These are phyloP conservation scores for Phyto melanocephala DNA, from an alignment of 2,888 invertebrate species.

Conservation along the genomic window DNA sequence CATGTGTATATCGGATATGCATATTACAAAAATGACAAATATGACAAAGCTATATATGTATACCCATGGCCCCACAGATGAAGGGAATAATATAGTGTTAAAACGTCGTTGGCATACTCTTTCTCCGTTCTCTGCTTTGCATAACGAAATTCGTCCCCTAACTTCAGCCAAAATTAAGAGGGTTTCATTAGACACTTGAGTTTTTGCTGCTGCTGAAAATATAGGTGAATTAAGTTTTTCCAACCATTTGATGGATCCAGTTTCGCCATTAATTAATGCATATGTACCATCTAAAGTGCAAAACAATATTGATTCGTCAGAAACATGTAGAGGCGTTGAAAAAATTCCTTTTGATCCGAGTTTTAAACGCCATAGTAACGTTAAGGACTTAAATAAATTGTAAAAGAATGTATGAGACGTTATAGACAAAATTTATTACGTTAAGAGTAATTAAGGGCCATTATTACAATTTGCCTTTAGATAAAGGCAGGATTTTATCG, in stretches of 20 bases:
- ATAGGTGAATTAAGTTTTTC: constrained; percentile 80
- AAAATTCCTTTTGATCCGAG: constrained; percentile 80
- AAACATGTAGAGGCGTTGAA: constrained; percentile 78
- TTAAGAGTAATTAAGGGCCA: no score
- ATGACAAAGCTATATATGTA: no score
- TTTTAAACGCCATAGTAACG: constrained; percentile 69
- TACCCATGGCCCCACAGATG: no score
- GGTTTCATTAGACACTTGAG: constrained; percentile 64
- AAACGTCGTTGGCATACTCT: constrained; percentile 62
- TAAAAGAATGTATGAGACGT: no score
- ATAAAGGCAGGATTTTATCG: no score
- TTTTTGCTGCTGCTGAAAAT: constrained; percentile 81
- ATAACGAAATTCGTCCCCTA: constrained; percentile 80
- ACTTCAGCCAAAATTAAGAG: constrained; percentile 74
- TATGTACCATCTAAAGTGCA: constrained; percentile 81
- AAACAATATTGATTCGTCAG: constrained; percentile 75
- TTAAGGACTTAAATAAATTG: constrained; percentile 58
- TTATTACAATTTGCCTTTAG: no score
- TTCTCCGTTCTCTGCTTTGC: constrained; percentile 67
- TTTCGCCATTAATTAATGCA: constrained; percentile 77
- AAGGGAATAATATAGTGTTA: neutral
- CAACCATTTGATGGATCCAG: constrained; percentile 80
- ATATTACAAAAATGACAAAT: no score
- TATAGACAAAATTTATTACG: no score
- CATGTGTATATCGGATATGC: no score